Evolutionary conservation across 2,797 vertebrate species (phyloP), one percentile per base, ranked within the genome.

Genomic region (Mionectes olivaceus): DNA sequence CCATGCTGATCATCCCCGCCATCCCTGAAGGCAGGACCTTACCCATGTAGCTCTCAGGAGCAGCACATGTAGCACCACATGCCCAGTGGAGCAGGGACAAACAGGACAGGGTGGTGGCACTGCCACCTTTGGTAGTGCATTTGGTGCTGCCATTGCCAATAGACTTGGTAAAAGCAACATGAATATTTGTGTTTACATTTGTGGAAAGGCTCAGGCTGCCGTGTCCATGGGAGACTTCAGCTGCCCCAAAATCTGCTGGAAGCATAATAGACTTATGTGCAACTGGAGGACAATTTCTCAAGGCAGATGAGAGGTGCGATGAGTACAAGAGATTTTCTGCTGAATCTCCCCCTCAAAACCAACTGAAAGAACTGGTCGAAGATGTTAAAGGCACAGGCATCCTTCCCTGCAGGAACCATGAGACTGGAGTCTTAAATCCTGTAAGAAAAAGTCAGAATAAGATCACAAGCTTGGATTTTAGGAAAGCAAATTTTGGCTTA

Each of bases 51-150:
- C 23, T 77, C 56, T 57, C 9, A 14, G 49, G 49, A 56, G n/a
- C 50, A 61, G 32, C 13, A 46, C 12, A 11, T 0, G 0, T 65
- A 44, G 57, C 43, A 65, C 33, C 22, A 5, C 63, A 37, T 49
- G 23, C 55, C 15, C n/a, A 35, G 46, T 4, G 32, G 43, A 67
- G 37, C 22, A 60, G 64, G 46, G 71, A 43, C 44, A 64, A 70
- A 28, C 55, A 63, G 70, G 32, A 41, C 52, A 47, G 41, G 60
- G 28, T 28, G 43, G 11, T 60, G 39, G 21, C 50, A 25, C n/a
- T 46, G 30, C 39, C 3, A 5, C 39, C 64, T 41, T 59, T 78
- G 56, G 30, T 32, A 53, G 27, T 19, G 47, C 32, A 41, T 69
- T n/a, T 19, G 44, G n/a, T 15, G 6, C 3, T 37, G 56, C 19